A percentile compares a stretch with the other conserved stretches of the same genome.
Conservation (phyloP, 2,888 invertebrate species). For the Macrophya annulata region DNA sequence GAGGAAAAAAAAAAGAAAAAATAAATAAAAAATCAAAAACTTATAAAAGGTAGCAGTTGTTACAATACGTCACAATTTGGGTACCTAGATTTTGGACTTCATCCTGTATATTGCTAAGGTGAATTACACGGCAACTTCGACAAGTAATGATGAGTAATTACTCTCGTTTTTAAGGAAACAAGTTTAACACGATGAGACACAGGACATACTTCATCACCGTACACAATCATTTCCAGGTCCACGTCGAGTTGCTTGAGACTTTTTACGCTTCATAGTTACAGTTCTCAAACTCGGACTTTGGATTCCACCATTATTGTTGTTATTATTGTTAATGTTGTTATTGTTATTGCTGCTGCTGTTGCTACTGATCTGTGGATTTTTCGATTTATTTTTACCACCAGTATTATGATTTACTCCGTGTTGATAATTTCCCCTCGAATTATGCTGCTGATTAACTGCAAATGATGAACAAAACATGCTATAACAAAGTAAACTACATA, state of each 20-base stretch:
- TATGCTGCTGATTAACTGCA: slow-evolving; percentile 72
- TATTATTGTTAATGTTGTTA: slow-evolving; percentile 61
- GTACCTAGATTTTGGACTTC: slow-evolving; percentile 42
- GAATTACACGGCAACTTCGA: slow-evolving; percentile 59
- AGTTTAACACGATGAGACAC: slow-evolving; percentile 59
- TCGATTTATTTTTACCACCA: slow-evolving; percentile 70
- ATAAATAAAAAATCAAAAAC: slow-evolving; percentile 39
- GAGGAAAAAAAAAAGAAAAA: background rate
- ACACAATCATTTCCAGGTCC: slow-evolving; percentile 75
- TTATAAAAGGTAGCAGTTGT: slow-evolving; percentile 52
- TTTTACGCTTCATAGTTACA: slow-evolving; percentile 75
- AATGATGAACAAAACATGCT: background rate
- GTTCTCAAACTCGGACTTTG: slow-evolving; percentile 73
- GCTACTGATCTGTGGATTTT: slow-evolving; percentile 68
- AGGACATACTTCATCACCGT: slow-evolving; percentile 76
- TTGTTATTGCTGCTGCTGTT: slow-evolving; percentile 57
- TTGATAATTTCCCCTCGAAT: slow-evolving; percentile 72
- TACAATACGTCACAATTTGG: slow-evolving; percentile 23
- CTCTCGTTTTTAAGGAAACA: slow-evolving; percentile 61
- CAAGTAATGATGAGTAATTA: slow-evolving; percentile 48
- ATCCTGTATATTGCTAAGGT: slow-evolving; percentile 56
- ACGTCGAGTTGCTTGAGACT: slow-evolving; percentile 72
- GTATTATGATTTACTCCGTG: slow-evolving; percentile 74
- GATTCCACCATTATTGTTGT: slow-evolving; percentile 71
- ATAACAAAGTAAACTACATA: background rate